Evolutionary conservation across 1,140 invertebrate genomes (phyloP), one percentile per base, ranked within the genome.

Genomic region (Apis florea): DNA sequence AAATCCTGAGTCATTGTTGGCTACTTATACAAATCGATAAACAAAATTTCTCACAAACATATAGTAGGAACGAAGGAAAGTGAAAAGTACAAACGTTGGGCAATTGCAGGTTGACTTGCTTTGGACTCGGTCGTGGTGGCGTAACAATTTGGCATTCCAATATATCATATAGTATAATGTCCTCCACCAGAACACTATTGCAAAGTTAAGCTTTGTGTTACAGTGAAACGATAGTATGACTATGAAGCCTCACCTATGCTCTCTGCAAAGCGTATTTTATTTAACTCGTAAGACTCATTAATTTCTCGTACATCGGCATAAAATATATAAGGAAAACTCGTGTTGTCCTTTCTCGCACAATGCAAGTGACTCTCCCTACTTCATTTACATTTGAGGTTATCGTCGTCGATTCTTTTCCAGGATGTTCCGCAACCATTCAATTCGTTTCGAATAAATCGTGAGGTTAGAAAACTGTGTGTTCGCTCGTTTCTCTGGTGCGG

Each of bases 141-240:
- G 93, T 91, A 93, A 93, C 84, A 92, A 92, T 93, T 93, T 92
- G 92, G 90, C 89, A 93, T 93, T 93, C 91, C 92, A 79, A 89
- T 92, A 84, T 87, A 74, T 78, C 72, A 15, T 82, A 79, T 49
- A 72, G 31, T n/a, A 72, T 47, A 1, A 68, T 76, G 21, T 40
- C 64, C 68, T 78, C 58, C 70, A 49, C 24, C 68, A 56, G 66
- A 26, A 12, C 67, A 2, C 61, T 59, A 53, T 26, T 53, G n/a
- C 24, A 9, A n/a, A n/a, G 15, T 11, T 68, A 56, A 3, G 59
- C 59, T 26, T 15, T 49, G 12, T 63, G 19, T 47, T 54, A 73
- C 56, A 63, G n/a, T 40, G 59, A 82, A 87, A 56, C 73, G 77
- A 59, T 68, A 12, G 19, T 83, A 74, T 84, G 74, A 64, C 79